A percentile compares a stretch with the other conserved stretches of the same genome.
phyloP scores from a whole-genome alignment of 2,888 invertebrate genomes.

The Fabriciana adippe region DNA sequence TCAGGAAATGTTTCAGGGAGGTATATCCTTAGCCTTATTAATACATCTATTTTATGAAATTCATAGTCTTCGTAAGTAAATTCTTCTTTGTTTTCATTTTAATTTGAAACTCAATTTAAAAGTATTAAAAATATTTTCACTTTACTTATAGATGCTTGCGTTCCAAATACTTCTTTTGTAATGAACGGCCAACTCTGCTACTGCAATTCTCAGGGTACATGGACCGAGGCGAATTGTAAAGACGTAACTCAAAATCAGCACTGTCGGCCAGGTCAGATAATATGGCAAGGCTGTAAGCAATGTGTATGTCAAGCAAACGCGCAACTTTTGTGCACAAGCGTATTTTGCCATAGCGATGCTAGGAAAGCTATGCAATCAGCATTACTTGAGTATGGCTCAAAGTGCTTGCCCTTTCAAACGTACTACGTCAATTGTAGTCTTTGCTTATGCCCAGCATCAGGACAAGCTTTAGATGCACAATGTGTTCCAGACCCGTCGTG shows the following conservation, averaged over 20 bases:
- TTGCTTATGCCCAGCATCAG: slow-evolving; percentile 68
- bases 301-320: slow-evolving; percentile 67
- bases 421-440: slow-evolving; percentile 69
- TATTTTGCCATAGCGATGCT: slow-evolving; percentile 50
- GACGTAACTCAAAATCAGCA: slow-evolving; percentile 48
- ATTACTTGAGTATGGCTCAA: slow-evolving; percentile 40
- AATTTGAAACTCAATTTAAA: slow-evolving; percentile 12
- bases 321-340: slow-evolving; percentile 56
- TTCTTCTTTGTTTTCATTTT: background rate
- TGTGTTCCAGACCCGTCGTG: slow-evolving; percentile 68
- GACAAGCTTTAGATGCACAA: slow-evolving; percentile 56
- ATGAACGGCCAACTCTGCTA: slow-evolving; percentile 59
- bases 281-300: slow-evolving; percentile 65
- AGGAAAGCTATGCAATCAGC: slow-evolving; percentile 21
- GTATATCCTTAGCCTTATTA: slow-evolving; percentile 56
- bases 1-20: slow-evolving; percentile 56
- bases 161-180: slow-evolving; percentile 63
- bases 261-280: slow-evolving; percentile 62
- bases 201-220: slow-evolving; percentile 60
- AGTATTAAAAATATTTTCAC: slow-evolving; percentile 17
- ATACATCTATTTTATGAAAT: slow-evolving; percentile 48
- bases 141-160: slow-evolving; percentile 56
- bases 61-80: slow-evolving; percentile 54
- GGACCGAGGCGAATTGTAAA: slow-evolving; percentile 58
- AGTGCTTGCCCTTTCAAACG: slow-evolving; percentile 64